Base-by-base conservation (phyloP, 1,140 invertebrate species). In the Papilio polyxenes region DNA sequence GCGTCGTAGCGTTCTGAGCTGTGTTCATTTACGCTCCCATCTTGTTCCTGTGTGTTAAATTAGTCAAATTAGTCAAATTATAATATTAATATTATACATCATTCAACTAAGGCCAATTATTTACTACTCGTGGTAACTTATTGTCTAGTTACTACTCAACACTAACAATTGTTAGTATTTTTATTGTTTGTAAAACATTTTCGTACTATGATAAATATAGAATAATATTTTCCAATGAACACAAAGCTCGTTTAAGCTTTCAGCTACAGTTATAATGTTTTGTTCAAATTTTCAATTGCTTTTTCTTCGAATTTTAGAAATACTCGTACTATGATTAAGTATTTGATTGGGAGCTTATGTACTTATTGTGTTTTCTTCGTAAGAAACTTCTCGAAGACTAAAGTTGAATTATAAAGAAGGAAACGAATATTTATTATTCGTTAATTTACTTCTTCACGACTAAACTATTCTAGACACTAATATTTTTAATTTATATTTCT, bases 261-360 rank as follows among this genome's bases (percentile, higher is more conserved):
- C 49, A 40, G n/a, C 53, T 62, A 44, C 59, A 59, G 76, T 80
- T 80, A 37, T 13, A 79, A 56, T 59, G 56, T 80, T 78, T 80
- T 62, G 77, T 80, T 65, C 37, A 49, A 75, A 56, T 65, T 65
- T 65, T 76, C 75, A 23, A 53, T 62, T 40, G 15, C 17, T 79
- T 23, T 77, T 77, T 72, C 53, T 72, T 48, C 65, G 62, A 81
- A 81, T 81, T 83, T 75, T 78, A n/a, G 23, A n/a, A 53, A 31
- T 23, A 15, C n/a, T n/a, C n/a, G n/a, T n/a, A n/a, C 23, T 59
- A 23, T 81, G 72, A 86, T 86, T 82, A 84, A 82, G 75, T 81
- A 83, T 87, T 81, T 89, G 88, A 91, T 92, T 91, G 89, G 89
- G 82, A 83, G 89, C 88, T 92, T 89, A 87, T 87, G 56, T 89